Base-by-base conservation (phyloP, 2,888 invertebrate species). In the Ceriagrion tenellum region DNA sequence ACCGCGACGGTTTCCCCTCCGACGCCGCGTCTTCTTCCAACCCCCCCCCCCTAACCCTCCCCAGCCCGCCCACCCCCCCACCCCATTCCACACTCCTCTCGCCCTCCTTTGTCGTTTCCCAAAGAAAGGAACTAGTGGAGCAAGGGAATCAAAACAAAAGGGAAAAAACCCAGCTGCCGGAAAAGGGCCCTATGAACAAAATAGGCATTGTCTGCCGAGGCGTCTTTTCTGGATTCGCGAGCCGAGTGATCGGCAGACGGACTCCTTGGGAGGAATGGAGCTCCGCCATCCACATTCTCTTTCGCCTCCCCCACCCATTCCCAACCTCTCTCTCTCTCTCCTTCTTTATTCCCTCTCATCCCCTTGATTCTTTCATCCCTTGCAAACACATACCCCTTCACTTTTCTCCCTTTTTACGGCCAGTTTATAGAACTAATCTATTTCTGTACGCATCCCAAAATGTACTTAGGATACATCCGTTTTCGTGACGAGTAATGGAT, bases 111-210 rank as follows among this genome's bases (percentile, higher is more conserved):
- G 93, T 93, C 47, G 69, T 40, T 93, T 69, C 55, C 69, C 63
- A 47, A 93, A 93, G 93, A 69, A 93, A 93, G 93, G 93, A 63
- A 40, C 35, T 40, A 59, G 63, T 91, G 91, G 59, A 69, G 55
- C 47, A 47, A 47, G 47, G 47, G 93, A 93, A 93, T 93, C 63
- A 93, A 93, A 69, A 93, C 93, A 93, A 93, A 93, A 93, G 69
- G 55, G 69, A 93, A 69, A 93, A 69, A 93, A 91, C 59, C 63
- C 93, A 93, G 69, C 93, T 93, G 93, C 93, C 93, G 93, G 93
- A 93, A 93, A 93, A 93, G 93, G 93, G 93, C 63, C 93, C 93
- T 93, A 93, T 93, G 93, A 93, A 93, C 93, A 93, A 93, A 93
- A 93, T 93, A 63, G 93, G 93, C 93, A 93, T 93, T 93, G 93